Conservation (phyloP, 2,113 vertebrate genomes). For the Campylomormyrus tamandua region DNA sequence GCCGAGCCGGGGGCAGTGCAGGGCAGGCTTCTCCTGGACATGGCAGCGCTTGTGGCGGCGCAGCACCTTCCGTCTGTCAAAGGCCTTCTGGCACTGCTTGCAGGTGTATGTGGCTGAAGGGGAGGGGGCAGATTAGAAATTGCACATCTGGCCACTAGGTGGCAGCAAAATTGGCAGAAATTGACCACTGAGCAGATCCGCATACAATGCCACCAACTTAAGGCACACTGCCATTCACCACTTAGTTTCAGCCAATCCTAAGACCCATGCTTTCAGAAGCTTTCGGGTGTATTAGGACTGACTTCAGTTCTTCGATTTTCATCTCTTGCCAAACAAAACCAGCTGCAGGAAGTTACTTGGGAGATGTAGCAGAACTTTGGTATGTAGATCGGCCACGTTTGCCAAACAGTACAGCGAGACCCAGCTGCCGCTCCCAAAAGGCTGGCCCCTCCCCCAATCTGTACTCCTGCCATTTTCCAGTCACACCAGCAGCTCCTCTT, state of each 20-base stretch:
- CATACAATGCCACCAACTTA: neutral
- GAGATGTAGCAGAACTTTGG: neutral
- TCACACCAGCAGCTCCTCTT: neutral
- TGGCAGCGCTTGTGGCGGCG: conserved; percentile 58
- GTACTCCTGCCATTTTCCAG: neutral
- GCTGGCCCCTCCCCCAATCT: neutral
- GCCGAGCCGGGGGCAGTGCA: conserved; percentile 56
- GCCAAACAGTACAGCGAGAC: neutral
- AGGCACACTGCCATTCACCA: neutral
- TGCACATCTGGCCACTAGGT: neutral
- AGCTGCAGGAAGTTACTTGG: neutral
- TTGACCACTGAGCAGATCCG: neutral
- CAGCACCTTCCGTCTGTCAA: conserved; percentile 43
- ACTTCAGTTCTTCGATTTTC: neutral
- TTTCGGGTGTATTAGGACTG: neutral
- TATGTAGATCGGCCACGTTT: neutral
- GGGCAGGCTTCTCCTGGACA: conserved; percentile 47
- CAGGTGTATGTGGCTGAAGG: conserved; percentile 47
- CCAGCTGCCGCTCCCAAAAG: neutral
- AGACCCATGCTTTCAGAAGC: neutral
- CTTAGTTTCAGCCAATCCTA: neutral
- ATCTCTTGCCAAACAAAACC: neutral
- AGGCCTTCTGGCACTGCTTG: conserved; percentile 54
- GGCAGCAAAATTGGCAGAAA: neutral
- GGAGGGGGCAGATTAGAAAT: neutral